Conservation (phyloP, 1,140 invertebrate genomes). For the Hyposmocoma kahamanoa region DNA sequence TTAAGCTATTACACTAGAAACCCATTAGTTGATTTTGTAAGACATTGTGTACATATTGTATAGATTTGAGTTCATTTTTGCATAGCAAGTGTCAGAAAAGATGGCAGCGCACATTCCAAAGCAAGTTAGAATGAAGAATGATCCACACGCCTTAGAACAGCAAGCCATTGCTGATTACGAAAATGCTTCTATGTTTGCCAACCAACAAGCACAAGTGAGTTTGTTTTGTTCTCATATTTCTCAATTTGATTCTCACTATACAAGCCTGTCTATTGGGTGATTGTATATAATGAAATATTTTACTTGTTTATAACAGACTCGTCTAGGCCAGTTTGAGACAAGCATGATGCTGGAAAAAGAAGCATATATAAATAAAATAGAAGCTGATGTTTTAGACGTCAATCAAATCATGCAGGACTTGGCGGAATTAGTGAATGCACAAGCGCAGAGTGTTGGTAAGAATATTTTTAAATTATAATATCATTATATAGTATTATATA, state of each 20-base stretch:
- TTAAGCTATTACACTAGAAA: not conserved
- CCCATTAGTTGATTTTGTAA: not conserved
- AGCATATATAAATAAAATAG: slow-evolving; percentile 82
- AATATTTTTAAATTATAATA: not conserved
- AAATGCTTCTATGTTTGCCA: slow-evolving; percentile 58
- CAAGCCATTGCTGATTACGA: slow-evolving; percentile 63
- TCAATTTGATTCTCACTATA: too few relatives aligned
- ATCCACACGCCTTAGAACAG: slow-evolving; percentile 35
- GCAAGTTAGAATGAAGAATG: slow-evolving; percentile 39
- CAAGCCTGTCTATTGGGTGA: too few relatives aligned
- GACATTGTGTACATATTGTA: not conserved
- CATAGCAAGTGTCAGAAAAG: slow-evolving; percentile 82
- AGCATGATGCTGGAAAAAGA: slow-evolving; percentile 84
- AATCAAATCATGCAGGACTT: slow-evolving; percentile 94
- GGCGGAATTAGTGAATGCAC: slow-evolving; percentile 85
- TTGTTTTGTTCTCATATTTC: too few relatives aligned
- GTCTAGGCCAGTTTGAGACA: slow-evolving; percentile 83
- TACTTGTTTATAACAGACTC: slow-evolving; percentile 39
- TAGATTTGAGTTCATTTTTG: slow-evolving; percentile 16
- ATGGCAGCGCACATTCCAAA: slow-evolving; percentile 83
- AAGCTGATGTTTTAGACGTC: slow-evolving; percentile 91
- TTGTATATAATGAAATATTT: too few relatives aligned
- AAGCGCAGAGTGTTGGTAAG: slow-evolving; percentile 89
- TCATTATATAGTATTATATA: too few relatives aligned
- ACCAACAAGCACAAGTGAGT: slow-evolving; percentile 73